Evolutionary conservation across 1,140 invertebrate species (phyloP), one percentile per base, ranked within the genome.

Genomic region (Triops longicaudatus): DNA sequence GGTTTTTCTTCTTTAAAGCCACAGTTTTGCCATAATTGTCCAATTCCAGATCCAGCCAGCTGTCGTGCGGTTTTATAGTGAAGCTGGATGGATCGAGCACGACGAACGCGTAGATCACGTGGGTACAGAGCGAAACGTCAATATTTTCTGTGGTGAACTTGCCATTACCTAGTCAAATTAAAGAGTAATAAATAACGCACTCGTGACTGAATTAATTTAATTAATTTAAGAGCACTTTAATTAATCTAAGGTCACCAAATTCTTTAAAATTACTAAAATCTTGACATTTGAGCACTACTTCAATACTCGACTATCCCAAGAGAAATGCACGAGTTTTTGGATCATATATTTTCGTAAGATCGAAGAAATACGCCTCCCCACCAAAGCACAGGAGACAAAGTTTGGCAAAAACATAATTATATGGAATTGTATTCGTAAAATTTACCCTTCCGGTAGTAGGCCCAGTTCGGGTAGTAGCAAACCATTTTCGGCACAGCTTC

Each of bases 1-100:
- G 86, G 84, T 92, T 92, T 77, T 84, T 82, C 6, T 85, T 78
- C 81, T 90, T 91, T 17, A 93, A 83, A 0, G 83, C 85, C 78
- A 86, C 75, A n/a, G 71, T 44, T 31, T 63, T 76, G 22, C 27
- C 71, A 26, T 79, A 86, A 87, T 73, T 73, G 1, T 44, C 26
- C 1, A 27, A 11, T 12, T 50, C 76, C 7, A 79, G 73, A 74
- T 80, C 79, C 7, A 74, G 26, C 37, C 74, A 75, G 11, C n/a
- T 22, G 41, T 80, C 79, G 17, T 75, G 75, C 6, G 73, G 28
- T 4, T 80, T 74, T 17, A 83, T 81, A 9, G 37, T 80, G 73
- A 37, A 75, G 2, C 75, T 78, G 9, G 31, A 71, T 11, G 78
- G 78, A 76, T 82, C 78, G 9, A 83, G 78, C 14, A 83, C 81